These are phyloP conservation scores for Lepisosteus oculatus DNA, from an alignment of 2,113 vertebrate species.

Conservation along the genomic window DNA sequence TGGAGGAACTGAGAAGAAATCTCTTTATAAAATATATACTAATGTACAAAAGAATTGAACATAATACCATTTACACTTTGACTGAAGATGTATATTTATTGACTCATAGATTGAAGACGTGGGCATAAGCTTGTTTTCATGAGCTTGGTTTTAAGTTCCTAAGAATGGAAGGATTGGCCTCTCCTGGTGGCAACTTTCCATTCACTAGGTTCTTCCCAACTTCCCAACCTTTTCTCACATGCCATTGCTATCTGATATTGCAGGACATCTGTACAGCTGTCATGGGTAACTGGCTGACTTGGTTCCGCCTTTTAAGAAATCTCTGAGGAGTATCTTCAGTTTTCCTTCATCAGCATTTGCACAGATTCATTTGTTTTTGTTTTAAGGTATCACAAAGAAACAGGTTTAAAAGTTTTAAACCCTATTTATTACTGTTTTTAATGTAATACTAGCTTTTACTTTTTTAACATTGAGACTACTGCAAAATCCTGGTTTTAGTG, in stretches of 20 bases:
- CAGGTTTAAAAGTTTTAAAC: background rate
- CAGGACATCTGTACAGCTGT: background rate
- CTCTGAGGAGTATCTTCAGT: background rate
- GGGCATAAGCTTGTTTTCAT: background rate
- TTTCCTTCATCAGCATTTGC: background rate
- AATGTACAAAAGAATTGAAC: background rate
- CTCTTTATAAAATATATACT: background rate
- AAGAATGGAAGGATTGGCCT: background rate
- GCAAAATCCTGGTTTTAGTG: no score
- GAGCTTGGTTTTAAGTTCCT: background rate
- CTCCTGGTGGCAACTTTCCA: background rate
- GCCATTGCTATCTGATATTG: no score
- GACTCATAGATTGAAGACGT: background rate
- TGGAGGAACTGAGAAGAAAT: slow-evolving; percentile 35
- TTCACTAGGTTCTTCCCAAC: background rate
- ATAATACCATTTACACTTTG: background rate
- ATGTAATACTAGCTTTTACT: no score
- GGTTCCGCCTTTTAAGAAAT: background rate
- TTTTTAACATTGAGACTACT: no score
- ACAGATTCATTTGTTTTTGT: background rate
- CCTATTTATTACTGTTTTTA: background rate
- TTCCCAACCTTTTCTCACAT: no score
- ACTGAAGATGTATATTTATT: background rate
- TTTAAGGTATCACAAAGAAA: background rate
- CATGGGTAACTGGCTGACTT: background rate